Evolutionary conservation across 2,113 vertebrate genomes (phyloP), one percentile per base, ranked within the genome.

Genomic region (Anoura caudifer): DNA sequence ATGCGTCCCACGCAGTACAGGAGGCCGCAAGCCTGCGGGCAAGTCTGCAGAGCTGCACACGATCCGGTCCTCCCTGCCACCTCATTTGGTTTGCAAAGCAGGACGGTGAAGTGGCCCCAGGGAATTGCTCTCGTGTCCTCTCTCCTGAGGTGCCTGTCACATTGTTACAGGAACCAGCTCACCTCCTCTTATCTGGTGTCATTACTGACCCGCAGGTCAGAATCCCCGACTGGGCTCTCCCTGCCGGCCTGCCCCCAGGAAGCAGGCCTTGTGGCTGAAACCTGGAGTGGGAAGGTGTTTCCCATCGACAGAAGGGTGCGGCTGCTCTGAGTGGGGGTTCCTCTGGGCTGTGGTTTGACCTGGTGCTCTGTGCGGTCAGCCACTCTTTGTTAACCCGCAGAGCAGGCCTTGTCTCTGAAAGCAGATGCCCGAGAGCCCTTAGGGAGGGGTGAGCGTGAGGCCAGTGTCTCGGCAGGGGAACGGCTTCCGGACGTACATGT

Each of bases 151-250:
- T 95, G 95, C 85, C 79, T 84, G 95, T 72, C n/a, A 0, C 93
- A 90, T 94, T 95, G 95, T 97, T 61, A 75, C 65, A 45, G 84
- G 69, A 96, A 83, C 73, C 82, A 54, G 17, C 79, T 82, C 75
- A 24, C 85, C 72, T 83, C 72, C 91, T 9, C 86, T 90, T 94
- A 84, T 96, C 95, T 87, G 73, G 81, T 94, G 93, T 98, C 87
- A 90, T 96, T 93, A 81, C 94, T 93, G 86, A 80, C 59, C 95
- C 73, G 14, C 16, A 65, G 95, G 96, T 96, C 31, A 1, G 7
- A 85, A 56, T 92, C 96, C 38, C 24, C 38, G 7, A 43, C 81
- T 22, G 45, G 87, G 61, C 73, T 63, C 82, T 76, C 81, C 61
- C 52, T 73, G 54, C 80, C 47, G 31, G 36, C 36, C 75, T 86